These are phyloP conservation scores for Ophioderma brevispina DNA, from an alignment of 35 echinoderm and acorn worm species.

Conservation along the genomic window DNA sequence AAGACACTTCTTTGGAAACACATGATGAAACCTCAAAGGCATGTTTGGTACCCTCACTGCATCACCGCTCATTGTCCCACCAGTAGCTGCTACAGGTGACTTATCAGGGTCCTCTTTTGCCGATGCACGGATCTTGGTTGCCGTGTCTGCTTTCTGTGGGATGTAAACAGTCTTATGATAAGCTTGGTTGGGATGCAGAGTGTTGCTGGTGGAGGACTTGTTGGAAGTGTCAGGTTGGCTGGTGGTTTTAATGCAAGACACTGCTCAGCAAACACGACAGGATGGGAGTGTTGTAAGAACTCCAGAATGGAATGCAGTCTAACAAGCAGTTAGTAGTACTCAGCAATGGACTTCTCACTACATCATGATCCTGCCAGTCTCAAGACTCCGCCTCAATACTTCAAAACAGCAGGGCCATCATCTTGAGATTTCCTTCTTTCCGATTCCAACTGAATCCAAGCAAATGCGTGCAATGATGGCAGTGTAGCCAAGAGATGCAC, in stretches of 20 bases:
- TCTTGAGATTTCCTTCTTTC: conserved; percentile 16
- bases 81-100: neutral
- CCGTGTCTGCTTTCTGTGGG: neutral
- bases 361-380: conserved; percentile 64
- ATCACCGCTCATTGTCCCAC: conserved; percentile 85
- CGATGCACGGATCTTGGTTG: neutral
- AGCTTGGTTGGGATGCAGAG: conserved; percentile 20
- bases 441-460: conserved; percentile 56
- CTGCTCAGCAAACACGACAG: conserved; percentile 48
- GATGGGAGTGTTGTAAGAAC: conserved; percentile 64
- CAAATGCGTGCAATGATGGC: conserved; percentile 87
- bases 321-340: conserved; percentile 43
- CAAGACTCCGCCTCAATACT: conserved; percentile 50
- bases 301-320: conserved; percentile 67
- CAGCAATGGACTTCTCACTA: conserved; percentile 78
- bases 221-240: conserved; percentile 28
- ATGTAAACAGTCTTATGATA: conserved; percentile 34
- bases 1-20: conserved; percentile 36
- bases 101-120: conserved; percentile 40
- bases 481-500: conserved; percentile 88
- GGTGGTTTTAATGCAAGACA: conserved; percentile 76
- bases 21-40: conserved; percentile 23
- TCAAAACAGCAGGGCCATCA: conserved; percentile 4
- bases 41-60: conserved; percentile 97
- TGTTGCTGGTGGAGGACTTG: neutral